These are phyloP conservation scores for Ophioderma brevispina DNA, from an alignment of 35 echinoderm and acorn worm genomes.

Conservation along the genomic window DNA sequence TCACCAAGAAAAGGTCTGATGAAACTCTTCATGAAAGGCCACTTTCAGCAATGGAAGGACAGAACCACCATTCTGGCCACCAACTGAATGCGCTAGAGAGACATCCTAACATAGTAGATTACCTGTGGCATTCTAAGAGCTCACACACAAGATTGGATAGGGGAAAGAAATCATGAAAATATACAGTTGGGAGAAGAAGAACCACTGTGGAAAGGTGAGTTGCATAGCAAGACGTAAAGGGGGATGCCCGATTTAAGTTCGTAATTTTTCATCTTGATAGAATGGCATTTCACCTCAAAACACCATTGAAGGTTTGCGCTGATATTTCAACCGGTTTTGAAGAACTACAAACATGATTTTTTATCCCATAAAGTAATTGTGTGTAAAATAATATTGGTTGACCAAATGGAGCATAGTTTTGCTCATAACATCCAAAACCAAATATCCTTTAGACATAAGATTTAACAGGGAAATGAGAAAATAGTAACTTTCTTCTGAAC, in stretches of 20 bases:
- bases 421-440: too few relatives aligned
- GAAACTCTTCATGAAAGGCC: slow-evolving; percentile 61
- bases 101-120: slow-evolving; percentile 83
- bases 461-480: too few relatives aligned
- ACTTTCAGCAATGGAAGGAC: slow-evolving; percentile 63
- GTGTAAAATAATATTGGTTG: too few relatives aligned
- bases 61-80: slow-evolving; percentile 58
- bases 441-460: too few relatives aligned
- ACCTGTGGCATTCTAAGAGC: slow-evolving; percentile 78
- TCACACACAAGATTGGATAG: slow-evolving; percentile 58
- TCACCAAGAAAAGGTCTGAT: slow-evolving; percentile 74
- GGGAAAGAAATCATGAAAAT: neutral
- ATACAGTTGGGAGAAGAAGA: neutral
- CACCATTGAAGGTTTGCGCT: neutral
- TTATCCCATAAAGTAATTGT: too few relatives aligned
- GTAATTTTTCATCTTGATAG: too few relatives aligned
- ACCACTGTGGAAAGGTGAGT: slow-evolving; percentile 19
- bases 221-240: too few relatives aligned
- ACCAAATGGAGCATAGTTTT: too few relatives aligned
- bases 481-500: too few relatives aligned
- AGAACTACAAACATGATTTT: neutral
- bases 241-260: too few relatives aligned
- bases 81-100: slow-evolving; percentile 50
- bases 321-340: neutral
- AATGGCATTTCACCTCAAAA: too few relatives aligned